Base-by-base conservation (phyloP, 37 sponge, comb jelly and placozoan species). In the Aphrocallistes beatrix region DNA sequence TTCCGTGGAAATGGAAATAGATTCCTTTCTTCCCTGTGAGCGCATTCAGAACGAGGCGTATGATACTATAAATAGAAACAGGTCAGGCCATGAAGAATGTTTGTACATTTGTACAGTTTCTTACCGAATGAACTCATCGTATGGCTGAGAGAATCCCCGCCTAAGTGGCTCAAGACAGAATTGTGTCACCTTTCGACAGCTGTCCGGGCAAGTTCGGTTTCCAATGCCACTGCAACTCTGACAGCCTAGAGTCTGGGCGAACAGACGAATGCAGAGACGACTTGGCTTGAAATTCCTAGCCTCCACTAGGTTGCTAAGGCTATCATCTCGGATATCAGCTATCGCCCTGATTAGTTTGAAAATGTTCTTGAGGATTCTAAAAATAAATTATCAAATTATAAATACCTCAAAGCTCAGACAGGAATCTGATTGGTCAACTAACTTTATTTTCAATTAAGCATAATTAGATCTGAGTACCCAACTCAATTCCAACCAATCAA, bases 151-250 rank as follows among this genome's bases (percentile, higher is more conserved):
- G n/a, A 60, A 60, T 3, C 28, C 10, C 34, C 75, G 10, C 75
- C 75, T 60, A 28, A 60, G 75, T 8, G 75, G 75, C 34, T 60
- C 75, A 6, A 60, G 75, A 60, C 75, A 60, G 75, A 60, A 60
- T 3, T 25, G 75, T 6, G 75, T 60, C 6, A 60, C 75, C 25
- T 25, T 19, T 60, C 75, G 10, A 13, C 75, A 60, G 75, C 75
- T 60, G 75, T 60, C n/a, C 34, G 75, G 75, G 21, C 75, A 60
- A 30, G 75, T 30, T 3, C 10, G 75, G 25, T 19, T 60, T 3
- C 75, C n/a, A 30, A 25, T 60, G 34, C 28, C 75, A 3, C n/a
- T 3, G 34, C 75, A 60, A 30, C n/a, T 19, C 34, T 60, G 75
- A 13, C 75, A 60, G 21, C 17, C 75, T 21, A 60, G 10, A 3